phyloP scores from a whole-genome alignment of 2,113 vertebrate genomes.

The Oxyruncus cristatus region DNA sequence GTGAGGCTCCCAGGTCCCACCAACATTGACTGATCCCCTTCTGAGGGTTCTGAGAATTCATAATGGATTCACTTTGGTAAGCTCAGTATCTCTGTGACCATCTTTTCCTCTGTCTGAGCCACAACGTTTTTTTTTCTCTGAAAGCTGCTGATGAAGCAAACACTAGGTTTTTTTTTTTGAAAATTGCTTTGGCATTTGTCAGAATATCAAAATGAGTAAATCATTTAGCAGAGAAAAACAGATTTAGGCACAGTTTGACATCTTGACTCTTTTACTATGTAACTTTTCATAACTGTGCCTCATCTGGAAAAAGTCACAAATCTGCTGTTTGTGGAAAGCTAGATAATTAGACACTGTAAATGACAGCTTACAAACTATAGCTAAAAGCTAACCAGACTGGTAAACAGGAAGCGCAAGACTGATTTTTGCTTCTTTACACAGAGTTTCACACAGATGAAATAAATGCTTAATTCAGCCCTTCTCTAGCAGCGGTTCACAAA shows the following conservation, averaged over 20 bases:
- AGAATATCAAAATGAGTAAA: conserved; percentile 33
- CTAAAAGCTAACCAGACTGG: conserved; percentile 1
- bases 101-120: not conserved
- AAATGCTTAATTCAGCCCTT: conserved; percentile 27
- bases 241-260: not conserved
- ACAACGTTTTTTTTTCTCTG: not conserved
- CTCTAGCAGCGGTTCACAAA: not conserved
- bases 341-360: conserved; percentile 38
- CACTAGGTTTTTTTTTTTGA: not conserved
- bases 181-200: not conserved
- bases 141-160: conserved; percentile 11
- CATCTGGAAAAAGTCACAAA: conserved; percentile 40
- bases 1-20: not conserved
- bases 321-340: not conserved
- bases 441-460: not conserved
- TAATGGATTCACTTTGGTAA: not conserved
- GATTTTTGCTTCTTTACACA: not conserved
- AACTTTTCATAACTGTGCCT: conserved; percentile 16
- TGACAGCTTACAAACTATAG: not conserved
- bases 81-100: not conserved
- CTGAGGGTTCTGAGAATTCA: not conserved
- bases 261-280: not conserved
- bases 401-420: conserved; percentile 15
- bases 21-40: not conserved
- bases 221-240: conserved; percentile 18